Evolutionary conservation across 2,888 invertebrate species (phyloP).

Genomic region (Phania funesta): DNA sequence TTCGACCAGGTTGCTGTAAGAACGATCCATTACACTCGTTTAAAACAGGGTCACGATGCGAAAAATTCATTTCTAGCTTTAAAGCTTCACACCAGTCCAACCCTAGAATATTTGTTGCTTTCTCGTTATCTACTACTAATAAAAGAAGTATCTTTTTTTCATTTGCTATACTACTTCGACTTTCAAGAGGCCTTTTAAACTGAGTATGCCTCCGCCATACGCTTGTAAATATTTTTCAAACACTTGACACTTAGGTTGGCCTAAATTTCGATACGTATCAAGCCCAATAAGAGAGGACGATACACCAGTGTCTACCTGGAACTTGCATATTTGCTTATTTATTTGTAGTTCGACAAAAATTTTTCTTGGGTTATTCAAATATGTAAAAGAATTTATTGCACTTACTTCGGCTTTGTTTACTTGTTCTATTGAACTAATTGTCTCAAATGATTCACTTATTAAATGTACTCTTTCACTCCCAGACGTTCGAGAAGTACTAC

Average conservation of each 20-base stretch:
- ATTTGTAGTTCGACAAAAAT: not conserved
- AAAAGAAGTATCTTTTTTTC: not conserved
- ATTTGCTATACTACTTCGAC: not conserved
- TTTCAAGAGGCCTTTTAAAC: not conserved
- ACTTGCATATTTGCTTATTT: not conserved
- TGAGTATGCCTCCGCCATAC: not conserved
- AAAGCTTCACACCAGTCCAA: no score
- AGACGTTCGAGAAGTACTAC: not conserved
- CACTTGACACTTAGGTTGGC: no score
- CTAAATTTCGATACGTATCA: not conserved
- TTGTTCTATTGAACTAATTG: not conserved
- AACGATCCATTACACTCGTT: not conserved
- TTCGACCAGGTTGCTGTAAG: not conserved
- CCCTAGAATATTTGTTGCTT: constrained; percentile 1
- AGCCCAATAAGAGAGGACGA: not conserved
- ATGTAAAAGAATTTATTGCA: not conserved
- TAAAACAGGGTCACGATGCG: not conserved
- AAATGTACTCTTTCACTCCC: not conserved
- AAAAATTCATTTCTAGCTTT: not conserved
- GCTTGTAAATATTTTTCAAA: not conserved
- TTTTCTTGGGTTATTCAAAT: not conserved
- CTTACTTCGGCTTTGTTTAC: not conserved
- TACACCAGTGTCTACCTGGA: constrained; percentile 14
- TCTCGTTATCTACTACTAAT: not conserved
- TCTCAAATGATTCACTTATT: not conserved